phyloP scores from a whole-genome alignment of 2,888 invertebrate genomes.

The Acholoe squamosa region DNA sequence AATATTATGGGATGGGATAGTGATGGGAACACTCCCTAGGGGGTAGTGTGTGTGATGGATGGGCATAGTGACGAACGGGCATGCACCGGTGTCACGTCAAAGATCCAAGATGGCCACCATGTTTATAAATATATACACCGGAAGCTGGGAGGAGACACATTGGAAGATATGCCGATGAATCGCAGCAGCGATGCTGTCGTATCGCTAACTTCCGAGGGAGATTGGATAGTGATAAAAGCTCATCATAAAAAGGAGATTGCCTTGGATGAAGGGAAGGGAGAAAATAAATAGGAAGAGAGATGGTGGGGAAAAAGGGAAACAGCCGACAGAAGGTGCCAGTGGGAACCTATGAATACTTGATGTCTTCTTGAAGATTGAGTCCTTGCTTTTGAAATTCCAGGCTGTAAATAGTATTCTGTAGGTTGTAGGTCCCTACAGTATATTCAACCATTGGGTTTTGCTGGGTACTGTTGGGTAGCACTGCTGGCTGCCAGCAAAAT shows the following conservation, averaged over 20 bases:
- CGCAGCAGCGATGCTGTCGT: neutral
- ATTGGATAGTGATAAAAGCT: neutral
- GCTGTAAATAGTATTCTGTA: too few relatives aligned
- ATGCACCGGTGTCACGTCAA: neutral
- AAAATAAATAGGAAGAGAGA: neutral
- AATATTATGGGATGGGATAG: conserved; percentile 33
- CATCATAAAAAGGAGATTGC: neutral
- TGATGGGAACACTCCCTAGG: neutral
- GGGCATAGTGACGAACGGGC: neutral
- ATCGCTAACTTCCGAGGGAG: neutral
- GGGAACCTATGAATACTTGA: conserved; percentile 27
- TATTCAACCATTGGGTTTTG: too few relatives aligned
- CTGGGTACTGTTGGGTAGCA: too few relatives aligned
- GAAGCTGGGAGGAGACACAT: neutral
- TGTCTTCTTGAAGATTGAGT: conserved; percentile 10
- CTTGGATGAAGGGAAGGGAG: neutral
- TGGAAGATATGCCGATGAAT: neutral
- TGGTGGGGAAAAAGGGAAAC: conserved; percentile 17
- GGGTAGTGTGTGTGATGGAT: conserved; percentile 16
- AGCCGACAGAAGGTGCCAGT: neutral
- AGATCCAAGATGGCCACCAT: neutral
- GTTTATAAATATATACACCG: neutral
- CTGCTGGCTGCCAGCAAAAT: too few relatives aligned
- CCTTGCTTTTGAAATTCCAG: neutral
- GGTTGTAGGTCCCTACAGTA: neutral